Evolutionary conservation across 2,797 vertebrate species (phyloP).

Genomic region (Rhodeus uyekii): DNA sequence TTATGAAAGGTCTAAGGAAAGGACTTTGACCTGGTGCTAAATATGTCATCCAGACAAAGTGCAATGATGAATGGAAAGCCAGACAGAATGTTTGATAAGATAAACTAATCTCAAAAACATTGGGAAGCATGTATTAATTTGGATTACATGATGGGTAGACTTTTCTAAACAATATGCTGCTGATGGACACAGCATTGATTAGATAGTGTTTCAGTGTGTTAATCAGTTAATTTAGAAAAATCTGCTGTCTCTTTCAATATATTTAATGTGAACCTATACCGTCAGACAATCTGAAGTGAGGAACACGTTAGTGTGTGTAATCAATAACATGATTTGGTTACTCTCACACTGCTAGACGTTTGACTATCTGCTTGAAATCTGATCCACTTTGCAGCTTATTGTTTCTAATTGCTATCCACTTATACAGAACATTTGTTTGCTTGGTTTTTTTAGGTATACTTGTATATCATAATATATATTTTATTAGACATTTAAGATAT

Average conservation of each 20-base stretch:
- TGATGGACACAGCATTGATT: conserved; percentile 46
- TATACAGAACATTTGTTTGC: neutral
- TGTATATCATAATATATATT: too few species aligned
- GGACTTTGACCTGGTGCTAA: neutral
- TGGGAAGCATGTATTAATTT: neutral
- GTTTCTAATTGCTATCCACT: neutral
- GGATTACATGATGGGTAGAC: neutral
- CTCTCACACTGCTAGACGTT: neutral
- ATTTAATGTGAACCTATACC: neutral
- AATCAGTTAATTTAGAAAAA: conserved; percentile 58
- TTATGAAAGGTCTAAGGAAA: too few species aligned
- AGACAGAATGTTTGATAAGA: neutral
- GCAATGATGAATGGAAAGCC: neutral
- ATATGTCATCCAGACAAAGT: neutral
- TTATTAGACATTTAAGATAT: too few species aligned
- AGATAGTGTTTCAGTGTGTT: conserved; percentile 49
- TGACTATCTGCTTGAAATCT: neutral
- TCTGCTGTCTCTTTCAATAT: conserved; percentile 47
- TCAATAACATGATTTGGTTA: neutral
- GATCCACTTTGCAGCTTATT: neutral
- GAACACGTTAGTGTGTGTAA: neutral
- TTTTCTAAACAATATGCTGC: neutral
- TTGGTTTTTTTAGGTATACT: neutral
- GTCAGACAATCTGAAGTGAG: neutral
- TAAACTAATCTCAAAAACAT: neutral